Conservation (phyloP, 2,113 vertebrate genomes). For the Psettodes erumei region DNA sequence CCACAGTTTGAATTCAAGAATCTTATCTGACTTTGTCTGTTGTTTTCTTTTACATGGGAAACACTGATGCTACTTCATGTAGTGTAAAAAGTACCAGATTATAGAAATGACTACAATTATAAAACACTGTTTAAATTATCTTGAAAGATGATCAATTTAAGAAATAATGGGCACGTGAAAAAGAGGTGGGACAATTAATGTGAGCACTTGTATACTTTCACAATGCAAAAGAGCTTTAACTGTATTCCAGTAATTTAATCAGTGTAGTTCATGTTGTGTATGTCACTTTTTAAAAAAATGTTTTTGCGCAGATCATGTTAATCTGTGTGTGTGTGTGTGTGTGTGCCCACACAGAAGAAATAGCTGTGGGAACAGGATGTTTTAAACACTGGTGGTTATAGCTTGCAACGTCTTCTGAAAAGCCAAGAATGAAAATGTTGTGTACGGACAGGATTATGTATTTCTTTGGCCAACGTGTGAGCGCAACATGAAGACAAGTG, state of each 20-base stretch:
- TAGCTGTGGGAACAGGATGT: slow-evolving; percentile 45
- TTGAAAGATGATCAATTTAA: not conserved
- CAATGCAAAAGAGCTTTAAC: slow-evolving; percentile 9
- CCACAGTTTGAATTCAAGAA: slow-evolving; percentile 6
- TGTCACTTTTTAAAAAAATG: not conserved
- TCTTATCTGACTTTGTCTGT: not conserved
- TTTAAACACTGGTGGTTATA: slow-evolving; percentile 25
- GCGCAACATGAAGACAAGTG: not conserved
- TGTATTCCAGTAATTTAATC: slow-evolving; percentile 16
- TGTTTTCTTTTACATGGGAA: not conserved
- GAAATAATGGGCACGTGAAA: not conserved
- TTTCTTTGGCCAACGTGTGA: slow-evolving; percentile 29
- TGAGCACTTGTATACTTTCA: not conserved
- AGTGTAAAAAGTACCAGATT: not conserved
- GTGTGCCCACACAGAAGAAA: slow-evolving; percentile 28
- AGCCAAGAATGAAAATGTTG: slow-evolving; percentile 31
- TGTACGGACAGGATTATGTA: slow-evolving; percentile 12
- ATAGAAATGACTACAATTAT: not conserved
- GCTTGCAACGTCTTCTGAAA: slow-evolving; percentile 7
- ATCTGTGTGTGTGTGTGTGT: no score
- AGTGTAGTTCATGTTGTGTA: not conserved
- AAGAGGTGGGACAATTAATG: not conserved
- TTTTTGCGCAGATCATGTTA: slow-evolving; percentile 1
- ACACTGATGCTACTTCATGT: not conserved
- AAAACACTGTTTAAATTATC: slow-evolving; percentile 1